Base-by-base conservation (phyloP, 2,797 vertebrate species). In the Acanthurus tractus region DNA sequence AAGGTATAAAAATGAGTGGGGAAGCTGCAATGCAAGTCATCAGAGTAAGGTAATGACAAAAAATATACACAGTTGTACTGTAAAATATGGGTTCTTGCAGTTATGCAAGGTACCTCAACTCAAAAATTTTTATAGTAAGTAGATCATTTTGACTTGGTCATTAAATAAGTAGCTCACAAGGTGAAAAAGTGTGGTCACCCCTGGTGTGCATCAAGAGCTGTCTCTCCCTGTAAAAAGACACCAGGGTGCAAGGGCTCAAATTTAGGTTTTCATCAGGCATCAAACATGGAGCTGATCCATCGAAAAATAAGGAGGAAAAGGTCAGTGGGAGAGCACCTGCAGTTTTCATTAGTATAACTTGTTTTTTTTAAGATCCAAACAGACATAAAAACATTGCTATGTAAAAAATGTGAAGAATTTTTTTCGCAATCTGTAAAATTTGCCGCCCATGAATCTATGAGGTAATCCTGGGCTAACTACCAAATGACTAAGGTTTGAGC, bases 391-490 rank as follows among this genome's bases (percentile, higher is more conserved):
- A 45, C 55, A 54, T 44, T 70, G 40, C 46, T 62, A 48, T 59
- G 40, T 22, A 2, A 23, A 56, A 59, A 58, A 57, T 50, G 20
- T 22, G 42, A 53, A 59, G 12, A 62, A 9, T 29, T 25, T 17
- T 36, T 40, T 54, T 69, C 46, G 55, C 8, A 42, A 44, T 46
- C 50, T n/a, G 18, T n/a, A 74, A 56, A 36, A 58, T 54, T 44
- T 29, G 18, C 25, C 36, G 10, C 53, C 40, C 34, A 63, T 73
- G 38, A 58, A 36, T 69, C 18, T 74, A 72, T 78, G 61, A 74
- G 78, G 69, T n/a, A 74, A 73, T 82, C 67, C 42, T 66, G 57
- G 62, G 77, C 44, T 20, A 63, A 8, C 46, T 45, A 76, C 34
- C 40, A 55, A 53, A 80, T 69, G 45, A 76, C 49, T 73, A 38